Base-by-base conservation (phyloP, 2,888 invertebrate genomes). In the Lycocerus yunnanus region DNA sequence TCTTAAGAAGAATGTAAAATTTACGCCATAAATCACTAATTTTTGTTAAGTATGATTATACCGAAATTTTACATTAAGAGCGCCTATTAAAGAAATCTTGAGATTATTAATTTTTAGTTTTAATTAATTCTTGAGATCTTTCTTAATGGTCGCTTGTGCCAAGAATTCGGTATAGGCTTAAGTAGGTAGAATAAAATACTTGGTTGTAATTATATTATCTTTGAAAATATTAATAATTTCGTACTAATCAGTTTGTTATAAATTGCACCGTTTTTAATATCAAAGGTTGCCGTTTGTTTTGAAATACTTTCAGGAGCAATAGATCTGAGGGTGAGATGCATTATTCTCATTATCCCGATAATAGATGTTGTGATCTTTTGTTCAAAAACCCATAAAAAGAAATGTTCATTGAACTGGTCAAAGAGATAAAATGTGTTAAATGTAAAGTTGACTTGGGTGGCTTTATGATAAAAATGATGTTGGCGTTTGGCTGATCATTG, bases 391-490 rank as follows among this genome's bases (percentile, higher is more conserved):
- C 43, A 43, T 43, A 43, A 43, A 63, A 15, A 63, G 18, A 15
- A 15, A 63, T 63, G 61, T 63, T 63, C 61, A 63, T 63, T 63
- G 61, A 63, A 63, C 61, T 63, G 61, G 15, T n/a, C 61, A 63
- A 63, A 18, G 11, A 63, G 61, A 63, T 63, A 63, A 63, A 63
- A 63, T 63, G 16, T 63, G 61, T 63, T 43, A 43, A 43, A 43
- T 43, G 43, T 43, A 43, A 43, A 43, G 43, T 43, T 43, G 43
- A 43, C 43, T 43, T 43, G 13, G 43, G 43, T 43, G 43, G 43
- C 43, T 43, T 43, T 43, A 43, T 43, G 43, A 43, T 43, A 43
- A 43, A 43, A 43, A n/a, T 43, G 43, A 43, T 43, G 43, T 43
- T n/a, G 43, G 43, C 43, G 43, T 43, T 43, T 43, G 43, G 43